Conservation (phyloP, 92 coral and sea anemone species). For the Zoanthus gigantus region DNA sequence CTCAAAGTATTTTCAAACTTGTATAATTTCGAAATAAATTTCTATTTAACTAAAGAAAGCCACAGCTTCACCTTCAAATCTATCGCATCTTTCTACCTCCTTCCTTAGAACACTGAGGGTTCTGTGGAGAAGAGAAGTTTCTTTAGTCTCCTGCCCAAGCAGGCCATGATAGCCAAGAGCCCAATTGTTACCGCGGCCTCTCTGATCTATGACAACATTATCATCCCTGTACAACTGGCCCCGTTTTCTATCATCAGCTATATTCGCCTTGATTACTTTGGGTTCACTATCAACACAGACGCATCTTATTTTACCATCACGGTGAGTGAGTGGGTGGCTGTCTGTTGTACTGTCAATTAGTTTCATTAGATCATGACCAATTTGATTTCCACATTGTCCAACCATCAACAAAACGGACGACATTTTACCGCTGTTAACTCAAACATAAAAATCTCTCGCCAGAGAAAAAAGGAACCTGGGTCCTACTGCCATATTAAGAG, state of each 20-base stretch:
- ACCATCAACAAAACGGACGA: constrained; percentile 81
- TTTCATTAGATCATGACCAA: constrained; percentile 85
- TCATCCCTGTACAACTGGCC: constrained; percentile 66
- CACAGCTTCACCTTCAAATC: constrained; percentile 71
- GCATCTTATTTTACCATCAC: constrained; percentile 88
- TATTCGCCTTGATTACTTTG: constrained; percentile 69
- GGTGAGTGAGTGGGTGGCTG: constrained; percentile 82
- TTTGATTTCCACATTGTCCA: constrained; percentile 93
- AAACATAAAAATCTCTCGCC: background rate
- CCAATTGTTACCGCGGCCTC: constrained; percentile 90
- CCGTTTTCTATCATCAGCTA: constrained; percentile 63
- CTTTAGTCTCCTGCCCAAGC: constrained; percentile 63
- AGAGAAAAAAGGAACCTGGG: background rate
- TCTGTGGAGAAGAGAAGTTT: constrained; percentile 69
- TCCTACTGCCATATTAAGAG: constrained; percentile 50
- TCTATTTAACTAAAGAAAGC: no score
- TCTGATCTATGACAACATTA: constrained; percentile 74
- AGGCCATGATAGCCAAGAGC: constrained; percentile 86
- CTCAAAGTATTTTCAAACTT: no score
- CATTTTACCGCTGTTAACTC: constrained; percentile 41
- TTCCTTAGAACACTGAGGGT: constrained; percentile 77
- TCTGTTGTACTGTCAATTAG: constrained; percentile 72
- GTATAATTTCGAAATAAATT: no score
- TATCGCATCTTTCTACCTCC: constrained; percentile 88
- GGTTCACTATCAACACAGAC: constrained; percentile 92